Evolutionary conservation across 1,140 invertebrate species (phyloP), one percentile per base, ranked within the genome.

Genomic region (Drosophila bipectinata): DNA sequence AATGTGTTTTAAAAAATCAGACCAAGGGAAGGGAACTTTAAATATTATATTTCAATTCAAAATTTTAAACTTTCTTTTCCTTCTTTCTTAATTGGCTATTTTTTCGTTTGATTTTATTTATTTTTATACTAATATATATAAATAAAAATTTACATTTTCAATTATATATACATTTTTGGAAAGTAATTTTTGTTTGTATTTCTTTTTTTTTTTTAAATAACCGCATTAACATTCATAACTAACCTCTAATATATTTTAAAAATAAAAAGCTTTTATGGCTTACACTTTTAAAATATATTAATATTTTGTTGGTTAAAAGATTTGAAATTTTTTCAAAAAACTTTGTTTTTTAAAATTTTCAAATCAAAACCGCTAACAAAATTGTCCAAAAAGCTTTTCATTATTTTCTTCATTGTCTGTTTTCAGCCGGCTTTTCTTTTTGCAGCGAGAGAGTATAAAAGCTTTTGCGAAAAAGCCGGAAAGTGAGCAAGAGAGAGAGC

Each of bases 401-500:
- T 45, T n/a, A 4, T 15, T 9, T 32, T 21, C 9, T 28, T 28
- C 6, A 28, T 14, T 21, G 6, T 18, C 4, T 30, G 1, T 3
- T 9, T 1, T 39, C 34, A 37, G 66, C 66, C 66, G 62, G 63
- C 66, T 26, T 57, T 66, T 37, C 15, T 14, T 15, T 15, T 37
- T 62, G 26, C 39, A 67, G 57, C 47, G 28, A 58, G 52, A 41
- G 51, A 10, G 32, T 3, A 4, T 12, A 12, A 21, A 37, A 32
- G 45, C 44, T 30, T 26, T 6, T 24, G 26, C 6, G 26, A 1
- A 28, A 28, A 21, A 10, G 10, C 30, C 45, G 54, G 28, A 53
- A 37, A 34, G 61, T 41, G 15, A 10, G 34, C 34, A 10, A 4
- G 24, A 41, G 34, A 4, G 24, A 41, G 26, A 45, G 26, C 28